A percentile compares a stretch with the other conserved stretches of the same genome.
Conservation (phyloP, 2,888 invertebrate species). For the Scaptodrosophila latifasciaeformis region DNA sequence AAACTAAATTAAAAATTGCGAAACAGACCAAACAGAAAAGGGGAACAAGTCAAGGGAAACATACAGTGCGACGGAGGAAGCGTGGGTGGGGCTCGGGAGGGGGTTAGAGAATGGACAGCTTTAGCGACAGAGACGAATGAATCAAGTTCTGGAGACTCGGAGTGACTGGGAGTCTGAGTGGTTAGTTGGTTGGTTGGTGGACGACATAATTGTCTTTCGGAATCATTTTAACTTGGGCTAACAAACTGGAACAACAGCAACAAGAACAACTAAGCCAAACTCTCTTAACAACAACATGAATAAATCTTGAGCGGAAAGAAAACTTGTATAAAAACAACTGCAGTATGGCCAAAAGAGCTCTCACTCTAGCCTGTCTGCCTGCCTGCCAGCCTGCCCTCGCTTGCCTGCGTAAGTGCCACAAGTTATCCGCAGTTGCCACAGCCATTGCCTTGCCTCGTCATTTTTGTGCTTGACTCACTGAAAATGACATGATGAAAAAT, state of each 20-base stretch:
- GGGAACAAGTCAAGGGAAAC: conserved; percentile 14
- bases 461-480: conserved; percentile 27
- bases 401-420: too few species aligned
- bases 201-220: conserved; percentile 54
- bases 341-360: not conserved
- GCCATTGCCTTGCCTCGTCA: not conserved
- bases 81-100: not conserved
- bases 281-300: conserved; percentile 7
- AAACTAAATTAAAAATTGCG: conserved; percentile 52
- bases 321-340: conserved; percentile 13
- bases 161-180: not conserved
- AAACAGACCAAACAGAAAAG: conserved; percentile 6
- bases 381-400: too few species aligned
- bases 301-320: conserved; percentile 2
- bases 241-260: conserved; percentile 7
- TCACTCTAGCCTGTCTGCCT: too few species aligned
- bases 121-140: conserved; percentile 60
- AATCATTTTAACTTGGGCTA: conserved; percentile 32
- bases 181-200: conserved; percentile 14
- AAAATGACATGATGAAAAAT: conserved; percentile 59
- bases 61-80: conserved; percentile 23
- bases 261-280: conserved; percentile 3
- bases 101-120: conserved; percentile 12
- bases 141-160: conserved; percentile 36
- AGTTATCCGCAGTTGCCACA: not conserved